Evolutionary conservation across 2,888 invertebrate genomes (phyloP).

Genomic region (Creontiades dilutus): DNA sequence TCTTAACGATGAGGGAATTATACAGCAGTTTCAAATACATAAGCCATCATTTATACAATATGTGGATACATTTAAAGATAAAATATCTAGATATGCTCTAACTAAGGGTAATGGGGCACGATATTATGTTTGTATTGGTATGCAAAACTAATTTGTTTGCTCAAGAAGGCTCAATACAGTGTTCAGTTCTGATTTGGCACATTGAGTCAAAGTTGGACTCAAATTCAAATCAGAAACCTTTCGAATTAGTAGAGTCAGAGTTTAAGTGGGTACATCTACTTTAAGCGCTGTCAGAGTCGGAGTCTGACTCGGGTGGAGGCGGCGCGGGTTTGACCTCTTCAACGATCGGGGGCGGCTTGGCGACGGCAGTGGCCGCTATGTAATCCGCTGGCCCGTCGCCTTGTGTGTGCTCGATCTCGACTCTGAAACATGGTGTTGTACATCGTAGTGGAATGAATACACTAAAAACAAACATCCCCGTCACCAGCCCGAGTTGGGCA

Average conservation of each 20-base stretch:
- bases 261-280: not conserved
- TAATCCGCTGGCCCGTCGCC: conserved; percentile 86
- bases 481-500: too few species aligned
- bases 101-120: conserved; percentile 34
- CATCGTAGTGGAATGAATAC: not conserved
- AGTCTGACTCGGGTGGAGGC: conserved; percentile 78
- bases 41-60: conserved; percentile 10
- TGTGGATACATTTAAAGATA: not conserved
- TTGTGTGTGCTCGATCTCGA: conserved; percentile 93
- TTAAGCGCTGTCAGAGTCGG: conserved; percentile 78
- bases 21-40: not conserved
- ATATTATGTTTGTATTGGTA: not conserved
- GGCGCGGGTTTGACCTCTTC: conserved; percentile 78
- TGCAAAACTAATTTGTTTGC: not conserved
- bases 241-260: not conserved
- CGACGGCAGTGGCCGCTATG: conserved; percentile 82
- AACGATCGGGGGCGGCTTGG: conserved; percentile 78
- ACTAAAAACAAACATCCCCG: too few species aligned
- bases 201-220: not conserved
- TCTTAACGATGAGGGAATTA: not conserved
- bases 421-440: conserved; percentile 80
- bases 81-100: conserved; percentile 33
- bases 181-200: too few species aligned
- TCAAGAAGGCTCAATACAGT: too few species aligned
- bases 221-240: not conserved